Evolutionary conservation across 2,113 vertebrate genomes (phyloP), one percentile per base, ranked within the genome.

Genomic region (Aegypius monachus): DNA sequence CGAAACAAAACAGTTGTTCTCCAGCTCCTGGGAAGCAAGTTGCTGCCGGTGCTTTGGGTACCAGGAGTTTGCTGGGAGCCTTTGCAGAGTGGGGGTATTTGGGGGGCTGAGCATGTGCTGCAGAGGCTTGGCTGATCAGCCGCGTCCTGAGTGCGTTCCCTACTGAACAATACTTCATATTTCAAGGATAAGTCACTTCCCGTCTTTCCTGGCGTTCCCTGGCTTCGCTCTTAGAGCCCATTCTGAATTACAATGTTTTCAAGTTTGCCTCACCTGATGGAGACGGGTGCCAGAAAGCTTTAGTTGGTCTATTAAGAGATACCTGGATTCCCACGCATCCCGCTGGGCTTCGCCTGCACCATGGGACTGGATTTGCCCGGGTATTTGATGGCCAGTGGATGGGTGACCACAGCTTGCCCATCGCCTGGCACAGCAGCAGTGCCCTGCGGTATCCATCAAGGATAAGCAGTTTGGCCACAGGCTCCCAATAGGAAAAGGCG

Each of bases 131-230:
- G 86, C 86, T 58, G 63, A 34, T 58, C 40, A 8, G 42, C 61
- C 9, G 0, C 2, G 25, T 95, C 88, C 90, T 3, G 1, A 96
- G 61, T 2, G 3, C 48, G 9, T 68, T 94, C 84, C 85, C 27
- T 20, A 2, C 65, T 53, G 71, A 97, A 96, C 96, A 96, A 97
- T 96, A 85, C 96, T 65, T 79, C 87, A 95, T 97, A 77, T 94
- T 94, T 96, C 53, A 56, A 14, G 95, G 78, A 87, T 87, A 96
- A 95, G 96, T 97, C 96, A 96, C 87, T 97, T 97, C 96, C 95
- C 16, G 5, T 29, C 88, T 88, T 92, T 93, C 95, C 90, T 96
- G 95, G 73, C 21, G 0, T 66, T 86, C 82, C 48, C 45, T 92
- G 86, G 50, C 91, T 73, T 94, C 18, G 0, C 25, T 62, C 53